A percentile compares a stretch with the other conserved stretches of the same genome.
Evolutionary conservation across 1,140 invertebrate species (phyloP).

Genomic region (Microplitis mediator): DNA sequence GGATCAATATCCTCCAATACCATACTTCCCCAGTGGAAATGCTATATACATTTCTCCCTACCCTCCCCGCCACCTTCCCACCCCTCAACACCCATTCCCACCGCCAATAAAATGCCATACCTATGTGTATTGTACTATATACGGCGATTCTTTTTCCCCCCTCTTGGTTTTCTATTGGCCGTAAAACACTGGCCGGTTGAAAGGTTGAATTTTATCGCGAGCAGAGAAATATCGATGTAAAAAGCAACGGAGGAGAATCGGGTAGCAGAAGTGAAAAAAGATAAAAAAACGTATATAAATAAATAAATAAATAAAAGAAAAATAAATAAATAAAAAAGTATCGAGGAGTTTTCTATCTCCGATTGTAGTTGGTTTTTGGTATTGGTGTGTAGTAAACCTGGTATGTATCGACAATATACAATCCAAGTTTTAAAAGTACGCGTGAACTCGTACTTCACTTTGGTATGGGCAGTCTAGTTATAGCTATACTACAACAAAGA

Average conservation of each 20-base stretch:
- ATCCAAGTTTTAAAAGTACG: conserved; percentile 17
- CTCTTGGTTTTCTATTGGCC: conserved; percentile 53
- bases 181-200: conserved; percentile 59
- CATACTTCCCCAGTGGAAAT: conserved; percentile 50
- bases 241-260: conserved; percentile 32
- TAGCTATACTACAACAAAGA: no score
- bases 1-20: conserved; percentile 63
- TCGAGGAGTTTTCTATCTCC: conserved; percentile 1
- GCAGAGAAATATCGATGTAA: conserved; percentile 57
- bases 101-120: conserved; percentile 61
- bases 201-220: conserved; percentile 60
- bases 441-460: not conserved
- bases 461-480: not conserved
- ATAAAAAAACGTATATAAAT: not conserved
- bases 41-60: conserved; percentile 47
- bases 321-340: conserved; percentile 11
- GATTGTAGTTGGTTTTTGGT: not conserved
- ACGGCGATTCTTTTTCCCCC: conserved; percentile 53
- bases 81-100: conserved; percentile 52
- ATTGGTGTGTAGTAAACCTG: not conserved
- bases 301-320: conserved; percentile 22
- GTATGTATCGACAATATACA: conserved; percentile 1
- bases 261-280: conserved; percentile 5
- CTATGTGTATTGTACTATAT: conserved; percentile 56
- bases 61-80: no score